These are phyloP conservation scores for Eilema sororculum DNA, from an alignment of 2,888 invertebrate species.

Conservation along the genomic window DNA sequence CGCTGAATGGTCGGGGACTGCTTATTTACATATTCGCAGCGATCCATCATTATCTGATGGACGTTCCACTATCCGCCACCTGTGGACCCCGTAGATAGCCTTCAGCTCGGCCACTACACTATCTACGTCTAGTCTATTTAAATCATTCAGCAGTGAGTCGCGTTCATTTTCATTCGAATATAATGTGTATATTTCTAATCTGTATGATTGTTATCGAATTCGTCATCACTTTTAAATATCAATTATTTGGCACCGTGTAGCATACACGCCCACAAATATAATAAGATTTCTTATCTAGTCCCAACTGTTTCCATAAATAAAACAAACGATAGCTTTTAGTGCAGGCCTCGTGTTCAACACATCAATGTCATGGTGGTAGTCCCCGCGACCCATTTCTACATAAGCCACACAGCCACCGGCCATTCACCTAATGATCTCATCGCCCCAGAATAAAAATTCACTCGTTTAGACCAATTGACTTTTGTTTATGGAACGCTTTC, in stretches of 20 bases:
- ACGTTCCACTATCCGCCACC: too few relatives aligned
- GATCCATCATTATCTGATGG: too few relatives aligned
- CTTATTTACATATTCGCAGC: too few relatives aligned
- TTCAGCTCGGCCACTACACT: too few relatives aligned
- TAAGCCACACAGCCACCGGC: constrained; percentile 66
- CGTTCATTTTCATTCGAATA: too few relatives aligned
- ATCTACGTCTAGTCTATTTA: too few relatives aligned
- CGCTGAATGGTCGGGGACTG: too few relatives aligned
- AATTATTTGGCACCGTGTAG: constrained; percentile 26
- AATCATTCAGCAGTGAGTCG: too few relatives aligned
- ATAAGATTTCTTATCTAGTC: constrained; percentile 1
- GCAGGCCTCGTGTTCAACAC: constrained; percentile 48
- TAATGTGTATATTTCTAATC: constrained; percentile 20
- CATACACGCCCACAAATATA: not conserved
- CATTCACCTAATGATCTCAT: constrained; percentile 85
- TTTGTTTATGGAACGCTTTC: constrained; percentile 80
- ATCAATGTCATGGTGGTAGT: constrained; percentile 78
- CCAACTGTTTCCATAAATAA: constrained; percentile 27
- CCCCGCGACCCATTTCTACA: constrained; percentile 75
- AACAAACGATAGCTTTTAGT: constrained; percentile 37
- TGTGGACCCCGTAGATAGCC: too few relatives aligned
- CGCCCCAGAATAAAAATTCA: constrained; percentile 81
- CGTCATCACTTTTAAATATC: constrained; percentile 23
- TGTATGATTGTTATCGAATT: constrained; percentile 16
- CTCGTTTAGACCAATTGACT: constrained; percentile 82